phyloP scores from a whole-genome alignment of 1,140 invertebrate genomes.

The Thaumetopoea pityocampa region DNA sequence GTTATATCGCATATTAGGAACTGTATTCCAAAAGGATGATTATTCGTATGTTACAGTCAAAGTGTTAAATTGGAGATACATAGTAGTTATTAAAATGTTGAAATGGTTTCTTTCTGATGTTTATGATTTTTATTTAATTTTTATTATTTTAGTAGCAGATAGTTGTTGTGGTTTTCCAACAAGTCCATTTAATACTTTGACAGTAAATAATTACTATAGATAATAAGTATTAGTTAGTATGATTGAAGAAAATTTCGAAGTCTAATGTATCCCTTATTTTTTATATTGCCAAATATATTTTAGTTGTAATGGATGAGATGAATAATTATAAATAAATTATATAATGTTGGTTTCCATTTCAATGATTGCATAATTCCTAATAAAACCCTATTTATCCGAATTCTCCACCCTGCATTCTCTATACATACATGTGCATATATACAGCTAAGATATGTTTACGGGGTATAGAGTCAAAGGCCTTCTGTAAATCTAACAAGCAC shows the following conservation, averaged over 20 bases:
- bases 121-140: neutral
- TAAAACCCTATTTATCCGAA: too few species aligned
- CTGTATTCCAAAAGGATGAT: slow-evolving; percentile 53
- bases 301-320: slow-evolving; percentile 58
- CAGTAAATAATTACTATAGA: slow-evolving; percentile 33
- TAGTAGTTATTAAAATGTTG: slow-evolving; percentile 17
- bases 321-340: slow-evolving; percentile 57
- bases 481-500: too few species aligned
- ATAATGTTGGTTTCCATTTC: slow-evolving; percentile 67
- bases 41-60: slow-evolving; percentile 40
- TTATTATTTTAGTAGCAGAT: slow-evolving; percentile 1
- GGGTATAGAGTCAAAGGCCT: too few species aligned
- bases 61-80: slow-evolving; percentile 25
- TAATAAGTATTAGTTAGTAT: slow-evolving; percentile 50
- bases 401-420: neutral
- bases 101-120: slow-evolving; percentile 1
- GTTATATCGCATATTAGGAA: slow-evolving; percentile 38
- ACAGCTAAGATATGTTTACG: too few species aligned
- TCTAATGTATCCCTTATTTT: slow-evolving; percentile 70
- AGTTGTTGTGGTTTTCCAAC: slow-evolving; percentile 3
- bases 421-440: neutral
- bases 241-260: slow-evolving; percentile 56
- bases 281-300: slow-evolving; percentile 74
- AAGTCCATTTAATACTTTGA: slow-evolving; percentile 26
- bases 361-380: slow-evolving; percentile 51